A percentile compares a stretch with the other conserved stretches of the same genome.
These are phyloP conservation scores for Fratercula arctica DNA, from an alignment of 2,797 vertebrate genomes.

Conservation along the genomic window DNA sequence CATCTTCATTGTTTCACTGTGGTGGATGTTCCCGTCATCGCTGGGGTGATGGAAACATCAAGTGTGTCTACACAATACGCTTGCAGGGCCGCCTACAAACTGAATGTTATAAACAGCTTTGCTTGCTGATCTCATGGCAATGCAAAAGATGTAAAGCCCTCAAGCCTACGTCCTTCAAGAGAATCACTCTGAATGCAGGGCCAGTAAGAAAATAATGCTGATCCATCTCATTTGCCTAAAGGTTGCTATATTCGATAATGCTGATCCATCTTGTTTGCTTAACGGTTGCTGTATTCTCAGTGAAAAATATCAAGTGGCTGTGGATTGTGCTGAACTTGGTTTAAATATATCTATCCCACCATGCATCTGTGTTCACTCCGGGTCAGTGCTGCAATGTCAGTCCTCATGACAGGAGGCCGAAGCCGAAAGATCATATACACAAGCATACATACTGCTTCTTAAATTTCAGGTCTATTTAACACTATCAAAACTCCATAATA, in stretches of 20 bases:
- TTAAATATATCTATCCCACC: background rate
- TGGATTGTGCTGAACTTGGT: background rate
- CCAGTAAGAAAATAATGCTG: constrained; percentile 14
- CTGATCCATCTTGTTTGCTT: background rate
- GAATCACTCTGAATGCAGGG: background rate
- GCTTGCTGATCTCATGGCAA: background rate
- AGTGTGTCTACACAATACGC: background rate
- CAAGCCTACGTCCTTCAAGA: background rate
- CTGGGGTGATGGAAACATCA: background rate
- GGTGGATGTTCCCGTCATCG: background rate
- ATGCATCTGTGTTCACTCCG: background rate
- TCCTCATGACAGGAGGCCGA: background rate
- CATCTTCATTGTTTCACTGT: background rate
- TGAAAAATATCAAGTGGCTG: constrained; percentile 2
- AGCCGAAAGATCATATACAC: background rate
- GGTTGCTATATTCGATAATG: constrained; percentile 16
- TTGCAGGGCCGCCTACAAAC: background rate
- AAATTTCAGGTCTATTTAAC: background rate
- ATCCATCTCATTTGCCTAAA: constrained; percentile 13
- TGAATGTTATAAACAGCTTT: background rate
- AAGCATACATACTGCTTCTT: background rate
- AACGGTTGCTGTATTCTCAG: background rate
- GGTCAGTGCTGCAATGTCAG: background rate
- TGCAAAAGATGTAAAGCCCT: background rate
- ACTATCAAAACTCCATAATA: background rate